phyloP scores from a whole-genome alignment of 2,113 vertebrate species.

The Macrotus californicus region DNA sequence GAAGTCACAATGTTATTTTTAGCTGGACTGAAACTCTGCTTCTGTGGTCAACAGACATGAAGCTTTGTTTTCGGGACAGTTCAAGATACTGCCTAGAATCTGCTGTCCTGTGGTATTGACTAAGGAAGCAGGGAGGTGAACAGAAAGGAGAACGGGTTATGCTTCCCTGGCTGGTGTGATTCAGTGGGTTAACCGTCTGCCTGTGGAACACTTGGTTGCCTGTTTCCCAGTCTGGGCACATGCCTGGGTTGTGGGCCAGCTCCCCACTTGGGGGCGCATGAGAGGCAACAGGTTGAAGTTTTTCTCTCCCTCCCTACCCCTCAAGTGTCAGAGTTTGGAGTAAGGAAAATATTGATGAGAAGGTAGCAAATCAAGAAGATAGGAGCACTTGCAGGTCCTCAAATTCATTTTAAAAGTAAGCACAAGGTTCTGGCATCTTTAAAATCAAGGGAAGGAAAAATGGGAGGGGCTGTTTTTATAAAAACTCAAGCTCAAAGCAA shows the following conservation, averaged over 20 bases:
- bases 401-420: not conserved
- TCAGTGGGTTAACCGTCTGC: too few relatives aligned
- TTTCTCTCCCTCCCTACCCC: too few relatives aligned
- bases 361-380: not conserved
- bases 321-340: not conserved
- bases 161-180: too few relatives aligned
- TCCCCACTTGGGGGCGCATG: too few relatives aligned
- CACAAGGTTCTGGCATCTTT: not conserved
- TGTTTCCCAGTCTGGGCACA: too few relatives aligned
- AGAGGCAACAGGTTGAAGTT: too few relatives aligned
- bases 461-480: not conserved
- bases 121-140: too few relatives aligned
- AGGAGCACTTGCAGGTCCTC: not conserved
- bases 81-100: not conserved
- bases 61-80: not conserved
- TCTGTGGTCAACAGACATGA: not conserved
- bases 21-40: not conserved
- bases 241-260: too few relatives aligned
- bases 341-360: not conserved
- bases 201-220: too few relatives aligned
- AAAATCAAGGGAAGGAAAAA: not conserved
- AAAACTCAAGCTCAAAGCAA: not conserved
- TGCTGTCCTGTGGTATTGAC: not conserved
- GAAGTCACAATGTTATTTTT: not conserved
- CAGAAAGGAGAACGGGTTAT: not conserved